These are phyloP conservation scores for Phyto melanocephala DNA, from an alignment of 2,888 invertebrate species.

Conservation along the genomic window DNA sequence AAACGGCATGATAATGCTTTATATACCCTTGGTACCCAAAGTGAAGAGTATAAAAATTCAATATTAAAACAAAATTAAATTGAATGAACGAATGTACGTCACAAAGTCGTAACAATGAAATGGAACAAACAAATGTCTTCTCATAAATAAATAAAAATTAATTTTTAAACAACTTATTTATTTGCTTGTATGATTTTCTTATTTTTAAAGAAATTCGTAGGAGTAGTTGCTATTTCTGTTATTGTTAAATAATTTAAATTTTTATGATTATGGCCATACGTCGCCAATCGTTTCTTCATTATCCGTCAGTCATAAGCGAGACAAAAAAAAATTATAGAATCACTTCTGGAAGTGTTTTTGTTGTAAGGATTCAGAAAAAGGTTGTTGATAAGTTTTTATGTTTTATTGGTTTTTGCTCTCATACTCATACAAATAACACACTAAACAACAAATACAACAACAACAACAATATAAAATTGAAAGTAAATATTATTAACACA, in stretches of 20 bases:
- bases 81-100: no score
- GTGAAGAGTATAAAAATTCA: no score
- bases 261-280: constrained; percentile 60
- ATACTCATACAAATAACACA: neutral
- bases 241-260: constrained; percentile 33
- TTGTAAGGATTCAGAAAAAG: constrained; percentile 20
- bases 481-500: neutral
- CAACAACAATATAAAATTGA: neutral
- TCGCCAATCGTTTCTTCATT: constrained; percentile 52
- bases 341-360: constrained; percentile 32
- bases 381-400: constrained; percentile 20
- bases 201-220: neutral
- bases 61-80: no score
- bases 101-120: neutral
- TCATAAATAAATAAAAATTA: constrained; percentile 19
- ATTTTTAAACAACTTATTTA: constrained; percentile 14
- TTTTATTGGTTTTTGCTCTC: neutral
- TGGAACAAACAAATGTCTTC: neutral
- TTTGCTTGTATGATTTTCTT: neutral
- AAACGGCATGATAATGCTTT: no score
- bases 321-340: constrained; percentile 3
- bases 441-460: neutral
- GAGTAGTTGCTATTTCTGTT: neutral
- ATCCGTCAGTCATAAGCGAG: constrained; percentile 28
- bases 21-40: no score